Percentiles rank a stretch among this genome's conserved stretches.
Conservation (phyloP, 2,113 vertebrate genomes). For the Eulemur rufifrons region DNA sequence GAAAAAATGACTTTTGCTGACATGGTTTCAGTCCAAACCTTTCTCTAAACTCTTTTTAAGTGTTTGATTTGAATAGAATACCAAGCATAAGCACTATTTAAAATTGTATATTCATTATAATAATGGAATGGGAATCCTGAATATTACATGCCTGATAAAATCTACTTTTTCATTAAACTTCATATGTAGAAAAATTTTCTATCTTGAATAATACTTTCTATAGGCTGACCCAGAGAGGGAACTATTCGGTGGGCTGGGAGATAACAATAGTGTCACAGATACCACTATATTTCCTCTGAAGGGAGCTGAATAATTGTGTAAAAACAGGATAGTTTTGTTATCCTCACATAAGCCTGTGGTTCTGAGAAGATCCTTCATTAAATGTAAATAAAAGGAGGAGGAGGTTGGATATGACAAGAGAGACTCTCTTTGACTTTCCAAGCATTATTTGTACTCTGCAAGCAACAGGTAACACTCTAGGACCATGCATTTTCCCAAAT, state of each 20-base stretch:
- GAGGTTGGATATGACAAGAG: not conserved
- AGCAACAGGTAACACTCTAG: not conserved
- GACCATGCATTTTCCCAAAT: not conserved
- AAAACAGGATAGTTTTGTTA: not conserved
- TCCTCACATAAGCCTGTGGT: not conserved
- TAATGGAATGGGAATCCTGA: not conserved
- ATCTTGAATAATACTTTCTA: not conserved
- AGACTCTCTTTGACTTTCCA: not conserved
- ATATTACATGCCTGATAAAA: slow-evolving; percentile 33
- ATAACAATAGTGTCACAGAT: not conserved
- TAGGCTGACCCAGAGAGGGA: not conserved
- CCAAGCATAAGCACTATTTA: slow-evolving; percentile 31
- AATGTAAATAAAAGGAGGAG: not conserved
- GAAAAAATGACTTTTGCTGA: slow-evolving; percentile 15
- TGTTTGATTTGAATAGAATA: slow-evolving; percentile 27
- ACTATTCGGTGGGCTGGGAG: not conserved
- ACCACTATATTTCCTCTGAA: not conserved
- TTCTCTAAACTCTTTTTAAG: not conserved
- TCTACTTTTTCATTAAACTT: slow-evolving; percentile 31
- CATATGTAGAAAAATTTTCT: not conserved
- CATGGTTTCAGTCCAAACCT: not conserved
- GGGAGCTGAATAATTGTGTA: not conserved
- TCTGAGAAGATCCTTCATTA: not conserved
- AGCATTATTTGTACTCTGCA: not conserved
- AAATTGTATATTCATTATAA: not conserved